Percentiles rank a stretch among this genome's conserved stretches.
Evolutionary conservation across 2,797 vertebrate genomes (phyloP).

Genomic region (Falco berigora): DNA sequence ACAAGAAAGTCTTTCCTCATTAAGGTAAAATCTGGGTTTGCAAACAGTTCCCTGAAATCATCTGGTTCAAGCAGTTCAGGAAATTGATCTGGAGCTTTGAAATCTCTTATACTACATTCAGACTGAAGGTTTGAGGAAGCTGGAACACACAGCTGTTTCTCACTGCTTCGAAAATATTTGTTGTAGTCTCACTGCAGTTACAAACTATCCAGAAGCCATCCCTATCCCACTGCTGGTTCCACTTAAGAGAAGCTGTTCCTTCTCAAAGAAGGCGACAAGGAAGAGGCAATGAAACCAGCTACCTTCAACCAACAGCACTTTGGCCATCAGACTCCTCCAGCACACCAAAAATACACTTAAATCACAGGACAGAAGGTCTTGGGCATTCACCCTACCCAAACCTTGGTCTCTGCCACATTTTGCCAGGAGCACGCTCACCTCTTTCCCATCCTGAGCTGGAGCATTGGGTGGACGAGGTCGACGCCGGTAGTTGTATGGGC

Average conservation of each 20-base stretch:
- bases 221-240: not conserved
- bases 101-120: not conserved
- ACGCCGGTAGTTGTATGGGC: slow-evolving; percentile 75
- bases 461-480: slow-evolving; percentile 63
- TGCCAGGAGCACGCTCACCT: slow-evolving; percentile 12
- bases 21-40: not conserved
- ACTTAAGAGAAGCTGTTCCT: not conserved
- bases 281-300: not conserved
- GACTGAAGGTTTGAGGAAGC: not conserved
- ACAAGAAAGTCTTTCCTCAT: not conserved
- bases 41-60: not conserved
- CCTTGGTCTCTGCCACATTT: accelerated
- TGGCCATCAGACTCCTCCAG: not conserved
- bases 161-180: not conserved
- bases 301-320: not conserved
- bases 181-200: not conserved
- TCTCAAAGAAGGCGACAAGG: not conserved
- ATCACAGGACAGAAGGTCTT: not conserved
- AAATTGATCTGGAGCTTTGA: not conserved
- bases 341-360: not conserved
- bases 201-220: not conserved
- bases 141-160: not conserved
- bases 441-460: slow-evolving; percentile 70
- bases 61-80: not conserved
- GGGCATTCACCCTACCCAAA: not conserved